These are phyloP conservation scores for Glyptemys insculpta DNA, from an alignment of 2,797 vertebrate species.

Conservation along the genomic window DNA sequence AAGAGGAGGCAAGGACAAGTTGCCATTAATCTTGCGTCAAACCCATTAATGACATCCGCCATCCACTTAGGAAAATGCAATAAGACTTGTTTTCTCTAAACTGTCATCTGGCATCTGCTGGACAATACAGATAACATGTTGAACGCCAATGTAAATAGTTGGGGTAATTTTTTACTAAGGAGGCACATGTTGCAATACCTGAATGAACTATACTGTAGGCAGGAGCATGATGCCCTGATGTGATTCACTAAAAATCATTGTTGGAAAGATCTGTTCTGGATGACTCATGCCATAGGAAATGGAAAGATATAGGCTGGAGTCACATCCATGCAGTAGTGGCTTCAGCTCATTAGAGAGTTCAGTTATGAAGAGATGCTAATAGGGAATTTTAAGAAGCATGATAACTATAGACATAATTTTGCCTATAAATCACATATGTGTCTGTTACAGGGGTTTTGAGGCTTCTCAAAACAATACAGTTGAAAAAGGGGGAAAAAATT, in stretches of 20 bases:
- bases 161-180: background rate
- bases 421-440: background rate
- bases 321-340: background rate
- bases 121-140: background rate
- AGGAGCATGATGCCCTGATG: background rate
- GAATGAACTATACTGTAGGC: background rate
- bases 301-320: background rate
- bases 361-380: background rate
- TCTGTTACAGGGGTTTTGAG: background rate
- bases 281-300: constrained; percentile 23
- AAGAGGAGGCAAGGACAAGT: background rate
- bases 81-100: background rate
- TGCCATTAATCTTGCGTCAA: constrained; percentile 18
- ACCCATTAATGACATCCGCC: constrained; percentile 66
- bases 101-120: constrained; percentile 5
- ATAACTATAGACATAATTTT: background rate
- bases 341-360: background rate
- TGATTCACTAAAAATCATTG: background rate
- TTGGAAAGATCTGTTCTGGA: background rate
- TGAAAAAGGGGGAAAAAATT: background rate
- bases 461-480: background rate
- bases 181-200: background rate
- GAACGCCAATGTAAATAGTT: rapidly evolving
- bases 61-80: constrained; percentile 44
- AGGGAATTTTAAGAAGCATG: background rate